Base-by-base conservation (phyloP, 2,797 vertebrate genomes). In the Pipistrellus kuhlii region DNA sequence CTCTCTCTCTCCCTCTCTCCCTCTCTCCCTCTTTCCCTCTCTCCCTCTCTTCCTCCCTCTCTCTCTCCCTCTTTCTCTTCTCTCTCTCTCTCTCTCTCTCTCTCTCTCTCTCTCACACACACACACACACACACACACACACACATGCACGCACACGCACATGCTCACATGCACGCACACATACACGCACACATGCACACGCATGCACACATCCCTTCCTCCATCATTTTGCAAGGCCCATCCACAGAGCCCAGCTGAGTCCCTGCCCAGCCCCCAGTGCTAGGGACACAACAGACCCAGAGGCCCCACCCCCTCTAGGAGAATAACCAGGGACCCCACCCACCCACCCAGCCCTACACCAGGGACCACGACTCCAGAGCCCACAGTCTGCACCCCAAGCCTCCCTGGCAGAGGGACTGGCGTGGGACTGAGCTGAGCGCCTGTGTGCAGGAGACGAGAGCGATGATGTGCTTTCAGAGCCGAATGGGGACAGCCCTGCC, bases 191-290 rank as follows among this genome's bases (percentile, higher is more conserved):
- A 71, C 95, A 90, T 85, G 87, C 93, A 90, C 92, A 92, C 95
- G 66, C 95, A 90, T 13, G 46, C 87, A 41, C 94, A 95, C 90
- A 94, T 69, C 94, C 94, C 94, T 95, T 78, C 96, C 97, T 87
- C 97, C 96, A 94, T 97, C 98, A 96, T 97, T 98, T 97, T 98
- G 96, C 96, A 92, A 85, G 97, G 96, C 97, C 90, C 93, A 51
- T 96, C 27, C 46, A 93, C 95, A 88, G 96, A 97, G 91, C 97
- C 95, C 98, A 98, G 98, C 97, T 98, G 97, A 91, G 96, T 80
- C 72, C 93, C 97, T 94, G 96, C 88, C 96, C 96, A 59, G 96
- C 93, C 76, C 69, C 95, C 93, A 92, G 89, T 59, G 77, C 90
- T 77, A 95, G 96, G 95, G 51, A 96, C 93, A 96, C 95, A 97